These are phyloP conservation scores for Allygus modestus DNA, from an alignment of 2,888 invertebrate species.

Conservation along the genomic window DNA sequence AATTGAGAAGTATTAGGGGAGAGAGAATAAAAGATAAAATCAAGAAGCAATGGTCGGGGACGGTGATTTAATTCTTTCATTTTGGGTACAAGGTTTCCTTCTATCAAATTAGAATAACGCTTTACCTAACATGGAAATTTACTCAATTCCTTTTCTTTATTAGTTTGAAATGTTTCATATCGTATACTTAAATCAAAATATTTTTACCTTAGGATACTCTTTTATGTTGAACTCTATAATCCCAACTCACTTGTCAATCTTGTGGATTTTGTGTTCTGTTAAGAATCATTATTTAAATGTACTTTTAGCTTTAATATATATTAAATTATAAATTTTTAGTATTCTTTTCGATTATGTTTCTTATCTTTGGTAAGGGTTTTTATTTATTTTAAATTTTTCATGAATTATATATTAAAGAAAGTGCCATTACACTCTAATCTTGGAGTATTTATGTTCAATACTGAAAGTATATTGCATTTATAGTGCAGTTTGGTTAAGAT, in stretches of 20 bases:
- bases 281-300: no score
- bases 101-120: neutral
- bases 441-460: neutral
- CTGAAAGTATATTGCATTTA: neutral
- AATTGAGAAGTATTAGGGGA: conserved; percentile 11
- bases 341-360: neutral
- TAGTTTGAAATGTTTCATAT: neutral
- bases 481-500: neutral
- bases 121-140: no score
- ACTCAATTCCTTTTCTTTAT: no score
- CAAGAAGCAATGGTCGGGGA: neutral
- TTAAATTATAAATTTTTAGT: neutral
- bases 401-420: neutral
- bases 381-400: neutral
- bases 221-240: no score
- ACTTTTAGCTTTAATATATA: neutral
- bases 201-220: no score
- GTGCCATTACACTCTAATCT: neutral
- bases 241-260: no score
- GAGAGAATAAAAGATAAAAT: conserved; percentile 42
- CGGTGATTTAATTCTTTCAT: neutral
- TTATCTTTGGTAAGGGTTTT: neutral
- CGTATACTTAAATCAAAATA: neutral
- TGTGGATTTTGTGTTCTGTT: no score
- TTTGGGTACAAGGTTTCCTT: neutral